Evolutionary conservation across 2,113 vertebrate genomes (phyloP).

Genomic region (Grammatotria lemairii): DNA sequence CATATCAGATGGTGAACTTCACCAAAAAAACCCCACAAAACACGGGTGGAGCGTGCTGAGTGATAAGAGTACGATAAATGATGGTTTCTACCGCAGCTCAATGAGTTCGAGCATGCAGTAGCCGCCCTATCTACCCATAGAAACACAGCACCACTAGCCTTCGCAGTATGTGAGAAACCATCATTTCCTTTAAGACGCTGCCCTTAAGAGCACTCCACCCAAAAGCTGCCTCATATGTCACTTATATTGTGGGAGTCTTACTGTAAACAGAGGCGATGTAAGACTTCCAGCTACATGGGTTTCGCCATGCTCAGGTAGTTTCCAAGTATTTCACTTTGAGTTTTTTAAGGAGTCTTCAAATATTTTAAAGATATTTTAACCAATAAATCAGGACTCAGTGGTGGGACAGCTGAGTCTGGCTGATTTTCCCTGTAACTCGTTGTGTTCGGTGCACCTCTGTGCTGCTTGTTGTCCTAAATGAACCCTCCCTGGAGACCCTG

Average conservation of each 20-base stretch:
- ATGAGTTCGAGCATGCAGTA: not conserved
- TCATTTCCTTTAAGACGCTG: not conserved
- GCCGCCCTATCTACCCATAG: not conserved
- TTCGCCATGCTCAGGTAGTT: not conserved
- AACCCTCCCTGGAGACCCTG: not conserved
- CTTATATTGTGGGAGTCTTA: not conserved
- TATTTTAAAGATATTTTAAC: not conserved
- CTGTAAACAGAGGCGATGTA: not conserved
- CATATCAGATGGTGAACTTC: not conserved
- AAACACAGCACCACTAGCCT: not conserved
- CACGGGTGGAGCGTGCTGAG: not conserved
- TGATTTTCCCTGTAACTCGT: not conserved
- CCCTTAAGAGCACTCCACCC: not conserved
- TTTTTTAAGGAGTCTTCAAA: not conserved
- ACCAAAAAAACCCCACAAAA: not conserved
- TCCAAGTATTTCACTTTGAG: not conserved
- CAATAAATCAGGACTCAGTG: not conserved
- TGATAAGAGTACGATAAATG: not conserved
- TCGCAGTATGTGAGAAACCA: not conserved
- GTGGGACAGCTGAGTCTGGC: fast-evolving
- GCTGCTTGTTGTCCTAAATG: not conserved
- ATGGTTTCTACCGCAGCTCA: not conserved
- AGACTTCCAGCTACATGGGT: not conserved
- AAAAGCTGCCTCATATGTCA: not conserved
- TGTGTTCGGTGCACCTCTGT: not conserved